Evolutionary conservation across 1,140 invertebrate genomes (phyloP).

Genomic region (Drosophila nigromelanica): DNA sequence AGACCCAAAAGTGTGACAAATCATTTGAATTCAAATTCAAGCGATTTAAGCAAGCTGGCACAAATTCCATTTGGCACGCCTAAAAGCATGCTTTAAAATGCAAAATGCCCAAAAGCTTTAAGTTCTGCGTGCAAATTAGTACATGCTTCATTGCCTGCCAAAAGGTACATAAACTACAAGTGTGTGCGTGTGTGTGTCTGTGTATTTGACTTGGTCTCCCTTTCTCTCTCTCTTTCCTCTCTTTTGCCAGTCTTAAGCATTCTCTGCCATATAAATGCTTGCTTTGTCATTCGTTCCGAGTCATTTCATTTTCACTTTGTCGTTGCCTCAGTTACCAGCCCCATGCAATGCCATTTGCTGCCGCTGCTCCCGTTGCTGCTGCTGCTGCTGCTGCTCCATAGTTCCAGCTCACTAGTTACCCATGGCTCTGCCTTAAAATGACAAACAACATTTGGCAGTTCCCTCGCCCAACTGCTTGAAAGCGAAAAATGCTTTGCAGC

Average conservation of each 20-base stretch:
- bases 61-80: conserved; percentile 11
- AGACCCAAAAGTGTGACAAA: conserved; percentile 1
- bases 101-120: conserved; percentile 49
- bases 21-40: background rate
- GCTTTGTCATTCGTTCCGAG: conserved; percentile 81
- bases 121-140: conserved; percentile 67
- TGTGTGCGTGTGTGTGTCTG: conserved; percentile 25
- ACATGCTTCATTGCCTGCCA: conserved; percentile 74
- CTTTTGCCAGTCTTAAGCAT: conserved; percentile 41
- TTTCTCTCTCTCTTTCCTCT: background rate
- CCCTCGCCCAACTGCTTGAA: conserved; percentile 39
- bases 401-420: conserved; percentile 81
- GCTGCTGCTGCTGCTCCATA: conserved; percentile 56
- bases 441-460: conserved; percentile 76
- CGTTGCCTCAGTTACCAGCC: conserved; percentile 59
- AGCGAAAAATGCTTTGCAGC: conserved; percentile 72
- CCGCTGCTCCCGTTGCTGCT: conserved; percentile 3
- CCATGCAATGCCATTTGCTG: conserved; percentile 42
- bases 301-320: conserved; percentile 82
- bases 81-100: conserved; percentile 44
- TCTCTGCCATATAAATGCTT: conserved; percentile 72
- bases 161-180: conserved; percentile 72
- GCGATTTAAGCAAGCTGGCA: background rate
- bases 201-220: conserved; percentile 41
- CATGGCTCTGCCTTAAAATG: conserved; percentile 78